Percentiles rank a stretch among this genome's conserved stretches.
These are phyloP conservation scores for Galeopsomyia nigrocyanea DNA, from an alignment of 2,888 invertebrate genomes.

Conservation along the genomic window DNA sequence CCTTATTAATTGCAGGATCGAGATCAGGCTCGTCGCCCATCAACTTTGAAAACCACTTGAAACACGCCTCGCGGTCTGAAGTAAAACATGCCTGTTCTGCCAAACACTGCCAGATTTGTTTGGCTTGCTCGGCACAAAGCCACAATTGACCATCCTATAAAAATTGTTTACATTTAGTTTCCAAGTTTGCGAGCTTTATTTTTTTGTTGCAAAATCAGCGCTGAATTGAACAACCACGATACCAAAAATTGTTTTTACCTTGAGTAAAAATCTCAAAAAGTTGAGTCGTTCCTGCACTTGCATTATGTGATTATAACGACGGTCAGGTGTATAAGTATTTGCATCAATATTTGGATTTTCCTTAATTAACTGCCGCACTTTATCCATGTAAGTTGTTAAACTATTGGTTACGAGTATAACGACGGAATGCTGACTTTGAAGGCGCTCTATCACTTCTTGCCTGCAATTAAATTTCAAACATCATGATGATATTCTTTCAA, in stretches of 20 bases:
- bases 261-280: constrained; percentile 91
- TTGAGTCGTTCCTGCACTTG: constrained; percentile 95
- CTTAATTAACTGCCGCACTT: constrained; percentile 78
- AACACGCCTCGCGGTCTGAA: constrained; percentile 95
- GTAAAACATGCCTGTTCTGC: constrained; percentile 94
- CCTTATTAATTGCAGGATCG: constrained; percentile 94
- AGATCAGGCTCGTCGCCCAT: constrained; percentile 98
- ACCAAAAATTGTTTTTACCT: constrained; percentile 66
- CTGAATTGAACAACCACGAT: neutral
- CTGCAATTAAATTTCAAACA: constrained; percentile 63
- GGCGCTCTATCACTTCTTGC: constrained; percentile 86
- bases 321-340: constrained; percentile 84
- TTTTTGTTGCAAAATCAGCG: neutral
- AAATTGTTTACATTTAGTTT: constrained; percentile 41
- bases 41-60: constrained; percentile 97
- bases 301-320: constrained; percentile 90
- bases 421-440: constrained; percentile 92
- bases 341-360: constrained; percentile 85
- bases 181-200: neutral
- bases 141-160: constrained; percentile 91
- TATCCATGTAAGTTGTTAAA: constrained; percentile 91
- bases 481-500: neutral
- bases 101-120: constrained; percentile 96
- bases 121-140: constrained; percentile 97
- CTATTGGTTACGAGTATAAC: constrained; percentile 95